phyloP scores from a whole-genome alignment of 2,113 vertebrate genomes.

The Lophochroa leadbeateri region DNA sequence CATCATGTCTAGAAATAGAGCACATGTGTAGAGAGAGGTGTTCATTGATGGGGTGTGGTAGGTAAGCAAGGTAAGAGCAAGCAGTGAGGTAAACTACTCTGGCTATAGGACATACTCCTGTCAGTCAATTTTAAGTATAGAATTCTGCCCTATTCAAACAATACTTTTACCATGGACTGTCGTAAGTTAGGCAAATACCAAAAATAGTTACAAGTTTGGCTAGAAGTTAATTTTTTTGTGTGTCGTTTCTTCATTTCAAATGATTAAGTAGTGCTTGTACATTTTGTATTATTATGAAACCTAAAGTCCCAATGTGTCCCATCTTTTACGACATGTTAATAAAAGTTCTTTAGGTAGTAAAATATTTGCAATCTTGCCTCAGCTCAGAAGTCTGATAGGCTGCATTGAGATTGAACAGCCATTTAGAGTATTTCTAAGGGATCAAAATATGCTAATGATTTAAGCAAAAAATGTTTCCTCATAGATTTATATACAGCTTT shows the following conservation, averaged over 20 bases:
- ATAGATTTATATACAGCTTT: slow-evolving; percentile 8
- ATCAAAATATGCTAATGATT: slow-evolving; percentile 41
- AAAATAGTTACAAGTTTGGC: neutral
- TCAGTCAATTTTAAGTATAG: neutral
- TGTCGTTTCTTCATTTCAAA: neutral
- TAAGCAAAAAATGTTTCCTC: slow-evolving; percentile 28
- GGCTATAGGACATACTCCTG: neutral
- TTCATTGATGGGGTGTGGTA: accelerated
- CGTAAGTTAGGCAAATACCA: neutral
- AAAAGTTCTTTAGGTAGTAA: neutral
- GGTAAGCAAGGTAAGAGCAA: neutral
- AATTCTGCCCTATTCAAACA: neutral
- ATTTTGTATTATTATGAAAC: neutral
- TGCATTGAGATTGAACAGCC: neutral
- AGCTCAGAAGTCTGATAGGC: neutral
- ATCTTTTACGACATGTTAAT: neutral
- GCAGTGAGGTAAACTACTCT: neutral
- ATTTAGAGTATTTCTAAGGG: slow-evolving; percentile 10
- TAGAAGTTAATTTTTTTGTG: neutral
- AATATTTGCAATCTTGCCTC: neutral
- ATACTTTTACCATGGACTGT: neutral
- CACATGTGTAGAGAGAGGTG: neutral
- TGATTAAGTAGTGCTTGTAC: neutral
- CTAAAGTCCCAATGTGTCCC: neutral
- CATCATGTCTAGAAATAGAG: accelerated